Evolutionary conservation across 2,797 vertebrate species (phyloP).

Genomic region (Dryobates pubescens): DNA sequence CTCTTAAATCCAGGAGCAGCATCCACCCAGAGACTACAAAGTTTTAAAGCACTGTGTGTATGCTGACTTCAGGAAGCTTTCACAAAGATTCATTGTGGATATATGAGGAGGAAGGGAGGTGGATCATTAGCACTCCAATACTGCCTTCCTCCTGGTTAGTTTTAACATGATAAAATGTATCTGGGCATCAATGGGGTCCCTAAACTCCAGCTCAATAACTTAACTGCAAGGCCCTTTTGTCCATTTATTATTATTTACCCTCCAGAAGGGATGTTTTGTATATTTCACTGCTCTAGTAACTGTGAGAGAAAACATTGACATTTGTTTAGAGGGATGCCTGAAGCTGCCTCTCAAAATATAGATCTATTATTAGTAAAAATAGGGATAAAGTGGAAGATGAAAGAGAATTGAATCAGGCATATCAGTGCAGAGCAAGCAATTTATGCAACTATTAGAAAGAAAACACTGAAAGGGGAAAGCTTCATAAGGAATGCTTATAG

Average conservation of each 20-base stretch:
- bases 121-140: not conserved
- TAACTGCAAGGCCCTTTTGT: not conserved
- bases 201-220: not conserved
- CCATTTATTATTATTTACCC: not conserved
- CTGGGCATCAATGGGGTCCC: not conserved
- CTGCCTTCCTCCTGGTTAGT: not conserved
- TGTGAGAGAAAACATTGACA: not conserved
- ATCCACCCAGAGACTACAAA: not conserved
- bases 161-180: not conserved
- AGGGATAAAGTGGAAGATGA: not conserved
- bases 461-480: not conserved
- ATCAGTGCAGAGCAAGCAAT: not conserved
- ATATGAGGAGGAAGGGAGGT: not conserved
- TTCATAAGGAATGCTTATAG: not conserved
- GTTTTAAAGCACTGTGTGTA: not conserved
- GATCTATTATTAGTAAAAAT: not conserved
- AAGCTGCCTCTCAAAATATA: not conserved
- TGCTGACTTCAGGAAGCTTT: not conserved
- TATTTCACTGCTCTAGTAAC: not conserved
- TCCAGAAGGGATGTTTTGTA: not conserved
- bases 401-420: not conserved
- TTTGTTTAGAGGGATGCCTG: not conserved
- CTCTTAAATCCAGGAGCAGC: not conserved
- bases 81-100: not conserved
- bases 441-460: not conserved